Evolutionary conservation across 2,113 vertebrate genomes (phyloP).

Genomic region (Rhinichthys klamathensis): DNA sequence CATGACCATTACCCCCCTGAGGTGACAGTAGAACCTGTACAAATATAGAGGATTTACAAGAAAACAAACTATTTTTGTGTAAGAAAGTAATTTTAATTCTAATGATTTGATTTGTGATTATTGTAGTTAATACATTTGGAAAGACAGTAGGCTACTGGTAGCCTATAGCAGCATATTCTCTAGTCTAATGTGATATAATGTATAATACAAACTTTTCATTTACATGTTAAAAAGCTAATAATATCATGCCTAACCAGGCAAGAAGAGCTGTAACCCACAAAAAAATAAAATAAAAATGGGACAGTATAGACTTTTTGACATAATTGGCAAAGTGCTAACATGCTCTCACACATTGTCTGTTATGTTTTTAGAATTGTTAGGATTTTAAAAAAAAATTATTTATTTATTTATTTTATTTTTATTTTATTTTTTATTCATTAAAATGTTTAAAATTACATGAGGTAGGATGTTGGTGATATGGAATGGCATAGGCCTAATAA

Average conservation of each 20-base stretch:
- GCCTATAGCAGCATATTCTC: not conserved
- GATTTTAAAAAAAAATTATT: too few relatives aligned
- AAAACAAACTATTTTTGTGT: not conserved
- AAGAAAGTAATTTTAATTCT: not conserved
- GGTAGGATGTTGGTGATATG: not conserved
- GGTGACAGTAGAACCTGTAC: too few relatives aligned
- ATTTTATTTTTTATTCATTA: too few relatives aligned
- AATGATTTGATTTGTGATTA: not conserved
- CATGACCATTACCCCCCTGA: too few relatives aligned
- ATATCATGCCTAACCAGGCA: not conserved
- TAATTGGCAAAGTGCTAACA: not conserved
- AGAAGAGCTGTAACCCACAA: too few relatives aligned
- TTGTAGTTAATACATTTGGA: not conserved
- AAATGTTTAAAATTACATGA: not conserved
- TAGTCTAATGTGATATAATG: not conserved
- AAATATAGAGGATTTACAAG: not conserved
- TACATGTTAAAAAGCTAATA: not conserved
- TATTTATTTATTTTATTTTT: too few relatives aligned
- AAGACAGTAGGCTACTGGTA: not conserved
- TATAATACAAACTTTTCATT: not conserved
- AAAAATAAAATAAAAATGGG: not conserved
- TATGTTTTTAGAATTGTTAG: not conserved
- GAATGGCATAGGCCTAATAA: not conserved
- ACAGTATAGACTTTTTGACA: not conserved
- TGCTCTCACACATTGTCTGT: not conserved